These are phyloP conservation scores for Xenopus tropicalis DNA, from an alignment of 2,113 vertebrate genomes.

Conservation along the genomic window UCB_Xtro_10.0 CM004445.2:111601501-111602000, in stretches of 20 bases:
- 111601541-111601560: constrained; percentile 58
- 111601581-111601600: constrained; percentile 54
- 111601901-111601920: constrained; percentile 25
- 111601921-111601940: constrained; percentile 15
- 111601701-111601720: not conserved
- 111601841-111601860: constrained; percentile 41
- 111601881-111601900: constrained; percentile 19
- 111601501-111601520: constrained; percentile 50
- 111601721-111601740: too few relatives aligned
- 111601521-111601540: constrained; percentile 60
- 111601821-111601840: constrained; percentile 47
- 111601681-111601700: not conserved
- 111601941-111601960: constrained; percentile 30
- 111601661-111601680: constrained; percentile 5
- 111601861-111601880: constrained; percentile 41
- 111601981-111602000: constrained; percentile 5
- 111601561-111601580: constrained; percentile 48
- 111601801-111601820: constrained; percentile 39
- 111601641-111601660: not conserved
- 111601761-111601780: constrained; percentile 46
- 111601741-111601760: constrained; percentile 13
- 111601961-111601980: constrained; percentile 34
- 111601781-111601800: not conserved
- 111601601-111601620: constrained; percentile 53
- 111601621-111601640: not conserved